Percentiles rank a stretch among this genome's conserved stretches.
These are phyloP conservation scores for Scyliorhinus canicula DNA, from an alignment of 2,797 vertebrate species.

Conservation along the genomic window DNA sequence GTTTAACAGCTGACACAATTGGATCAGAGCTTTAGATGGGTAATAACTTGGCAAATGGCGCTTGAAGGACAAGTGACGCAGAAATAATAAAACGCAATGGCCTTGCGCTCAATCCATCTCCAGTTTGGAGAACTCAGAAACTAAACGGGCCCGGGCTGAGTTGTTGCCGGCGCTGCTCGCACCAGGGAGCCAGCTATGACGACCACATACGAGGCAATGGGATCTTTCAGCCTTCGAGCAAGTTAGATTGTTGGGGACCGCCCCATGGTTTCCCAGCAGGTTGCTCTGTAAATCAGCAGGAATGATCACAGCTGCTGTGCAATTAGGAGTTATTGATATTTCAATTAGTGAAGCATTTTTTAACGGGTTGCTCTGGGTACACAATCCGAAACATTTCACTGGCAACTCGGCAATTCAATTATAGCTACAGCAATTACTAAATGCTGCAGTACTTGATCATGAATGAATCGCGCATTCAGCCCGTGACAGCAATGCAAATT, in stretches of 20 bases:
- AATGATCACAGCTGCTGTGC: background rate
- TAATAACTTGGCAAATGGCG: background rate
- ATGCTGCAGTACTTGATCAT: constrained; percentile 2
- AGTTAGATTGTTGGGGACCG: background rate
- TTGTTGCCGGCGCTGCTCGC: background rate
- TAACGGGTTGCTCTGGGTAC: background rate
- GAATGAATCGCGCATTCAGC: constrained; percentile 8
- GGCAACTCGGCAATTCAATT: background rate
- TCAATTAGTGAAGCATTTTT: background rate
- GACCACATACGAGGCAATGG: background rate
- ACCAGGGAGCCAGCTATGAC: no score
- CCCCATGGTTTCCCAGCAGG: background rate
- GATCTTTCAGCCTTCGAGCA: no score
- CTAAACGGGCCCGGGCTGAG: background rate
- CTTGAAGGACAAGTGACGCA: background rate
- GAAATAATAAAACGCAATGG: no score
- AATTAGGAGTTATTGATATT: constrained; percentile 17
- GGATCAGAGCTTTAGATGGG: background rate
- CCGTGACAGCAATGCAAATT: constrained; percentile 26
- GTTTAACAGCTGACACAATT: background rate
- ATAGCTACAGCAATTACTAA: background rate
- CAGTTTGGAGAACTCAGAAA: background rate
- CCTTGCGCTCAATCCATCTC: no score
- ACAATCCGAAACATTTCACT: background rate
- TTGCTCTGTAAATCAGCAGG: background rate